Evolutionary conservation across 2,888 invertebrate genomes (phyloP).

Genomic region (Epirrhoe tristata): DNA sequence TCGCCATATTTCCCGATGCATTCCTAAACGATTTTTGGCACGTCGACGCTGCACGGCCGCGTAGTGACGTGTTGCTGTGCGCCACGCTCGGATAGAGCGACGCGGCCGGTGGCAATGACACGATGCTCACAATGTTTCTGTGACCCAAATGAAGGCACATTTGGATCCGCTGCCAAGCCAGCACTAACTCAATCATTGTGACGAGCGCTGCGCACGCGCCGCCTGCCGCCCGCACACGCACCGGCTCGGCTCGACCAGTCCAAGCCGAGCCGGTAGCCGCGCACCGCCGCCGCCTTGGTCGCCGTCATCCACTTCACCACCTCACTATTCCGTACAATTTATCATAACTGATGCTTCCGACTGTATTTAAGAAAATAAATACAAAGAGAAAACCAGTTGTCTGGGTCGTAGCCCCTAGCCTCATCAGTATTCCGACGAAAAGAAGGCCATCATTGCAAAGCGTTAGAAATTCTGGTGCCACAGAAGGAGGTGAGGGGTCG

Average conservation of each 20-base stretch:
- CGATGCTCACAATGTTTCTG: conserved; percentile 42
- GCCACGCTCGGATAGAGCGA: conserved; percentile 17
- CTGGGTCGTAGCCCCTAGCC: conserved; percentile 9
- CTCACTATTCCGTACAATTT: too few relatives aligned
- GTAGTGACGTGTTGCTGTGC: conserved; percentile 14
- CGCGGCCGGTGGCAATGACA: conserved; percentile 49
- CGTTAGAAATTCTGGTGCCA: conserved; percentile 12
- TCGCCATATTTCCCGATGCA: conserved; percentile 9
- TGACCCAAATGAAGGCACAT: conserved; percentile 55
- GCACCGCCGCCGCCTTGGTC: background rate
- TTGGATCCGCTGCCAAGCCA: conserved; percentile 46
- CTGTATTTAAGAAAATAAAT: conserved; percentile 7
- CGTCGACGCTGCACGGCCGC: conserved; percentile 3
- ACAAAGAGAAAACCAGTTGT: conserved; percentile 10
- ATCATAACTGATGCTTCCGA: too few relatives aligned
- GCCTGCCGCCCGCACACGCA: background rate
- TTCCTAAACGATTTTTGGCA: conserved; percentile 7
- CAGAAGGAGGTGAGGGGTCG: conserved; percentile 6
- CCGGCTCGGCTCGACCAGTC: background rate
- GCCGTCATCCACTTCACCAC: too few relatives aligned
- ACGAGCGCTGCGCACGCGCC: conserved; percentile 47
- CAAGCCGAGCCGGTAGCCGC: background rate
- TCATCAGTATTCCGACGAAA: conserved; percentile 25
- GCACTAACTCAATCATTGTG: conserved; percentile 62
- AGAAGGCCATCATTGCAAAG: conserved; percentile 29